Evolutionary conservation across 2,888 invertebrate genomes (phyloP), one percentile per base, ranked within the genome.

Genomic region (Sesamia inferens): DNA sequence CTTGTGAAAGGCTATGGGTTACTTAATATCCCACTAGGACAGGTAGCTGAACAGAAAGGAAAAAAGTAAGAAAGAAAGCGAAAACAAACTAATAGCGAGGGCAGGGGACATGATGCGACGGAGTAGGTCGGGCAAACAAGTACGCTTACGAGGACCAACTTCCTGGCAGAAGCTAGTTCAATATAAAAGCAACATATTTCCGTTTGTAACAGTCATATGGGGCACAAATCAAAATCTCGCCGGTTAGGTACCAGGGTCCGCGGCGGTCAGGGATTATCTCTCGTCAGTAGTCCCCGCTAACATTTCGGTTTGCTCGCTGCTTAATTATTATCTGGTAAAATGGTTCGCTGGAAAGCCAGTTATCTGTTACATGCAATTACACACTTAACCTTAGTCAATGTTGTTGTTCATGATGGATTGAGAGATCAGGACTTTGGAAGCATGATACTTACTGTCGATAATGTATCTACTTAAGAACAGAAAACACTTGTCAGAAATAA

Each of bases 181-280:
- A 51, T 19, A 51, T 51, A 51, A 51, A 51, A 19, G 19, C 51
- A 51, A 19, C 19, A 19, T 19, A 67, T 62, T 19, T 63, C 13
- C 42, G 74, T 73, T 42, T 58, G 48, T 11, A 24, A 24, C 31
- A n/a, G n/a, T 24, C 39, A 64, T 44, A 64, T 51, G 19, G 22
- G 54, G 6, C 19, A 66, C 8, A 57, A 64, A 68, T 71, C 82
- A 62, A 68, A 63, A 62, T 72, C 72, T 55, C n/a, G 8, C 63
- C 42, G 79, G 73, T 24, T 61, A 19, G 57, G 24, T 59, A 61
- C 54, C 72, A 64, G 66, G 61, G 83, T 78, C 55, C 48, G 58
- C 10, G 42, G 22, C 67, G 64, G 59, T 64, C 61, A 51, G 39
- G 3, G 24, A 62, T 76, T 81, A 79, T 79, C 63, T 51, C 13